Evolutionary conservation across 2,888 invertebrate species (phyloP).

Genomic region (Phrixothrix hirtus): DNA sequence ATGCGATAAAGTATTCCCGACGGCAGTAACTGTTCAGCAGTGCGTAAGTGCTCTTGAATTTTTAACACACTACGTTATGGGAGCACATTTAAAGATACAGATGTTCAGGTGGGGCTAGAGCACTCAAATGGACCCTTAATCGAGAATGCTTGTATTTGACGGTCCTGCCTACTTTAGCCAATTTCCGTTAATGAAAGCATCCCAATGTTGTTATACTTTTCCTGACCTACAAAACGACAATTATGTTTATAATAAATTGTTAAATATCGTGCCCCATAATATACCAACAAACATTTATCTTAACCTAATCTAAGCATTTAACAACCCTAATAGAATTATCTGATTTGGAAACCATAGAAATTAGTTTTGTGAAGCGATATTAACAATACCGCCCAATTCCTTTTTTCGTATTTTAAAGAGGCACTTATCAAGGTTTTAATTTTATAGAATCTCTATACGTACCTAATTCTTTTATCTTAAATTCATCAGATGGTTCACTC

Average conservation of each 20-base stretch:
- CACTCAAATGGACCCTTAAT: conserved; percentile 45
- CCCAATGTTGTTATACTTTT: conserved; percentile 9
- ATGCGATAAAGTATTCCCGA: conserved; percentile 29
- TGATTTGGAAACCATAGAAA: conserved; percentile 3
- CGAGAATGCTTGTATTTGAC: conserved; percentile 52
- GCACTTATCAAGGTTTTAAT: too few species aligned
- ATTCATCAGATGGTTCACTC: too few species aligned
- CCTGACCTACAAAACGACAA: too few species aligned
- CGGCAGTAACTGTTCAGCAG: conserved; percentile 29
- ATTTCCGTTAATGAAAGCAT: conserved; percentile 14
- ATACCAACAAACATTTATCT: conserved; percentile 8
- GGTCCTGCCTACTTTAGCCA: conserved; percentile 28
- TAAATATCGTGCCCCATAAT: too few species aligned
- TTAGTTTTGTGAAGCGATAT: conserved; percentile 7
- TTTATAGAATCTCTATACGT: too few species aligned
- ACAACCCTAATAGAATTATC: conserved; percentile 7
- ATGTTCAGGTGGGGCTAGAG: conserved; percentile 38
- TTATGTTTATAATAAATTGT: too few species aligned
- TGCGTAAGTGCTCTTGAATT: conserved; percentile 31
- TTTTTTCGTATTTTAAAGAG: too few species aligned
- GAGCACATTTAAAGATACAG: conserved; percentile 37
- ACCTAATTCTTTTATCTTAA: too few species aligned
- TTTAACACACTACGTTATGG: conserved; percentile 26
- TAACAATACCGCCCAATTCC: too few species aligned
- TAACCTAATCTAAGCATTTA: conserved; percentile 4